Conservation (phyloP, 1,140 invertebrate genomes). For the Phymastichus coffea region DNA sequence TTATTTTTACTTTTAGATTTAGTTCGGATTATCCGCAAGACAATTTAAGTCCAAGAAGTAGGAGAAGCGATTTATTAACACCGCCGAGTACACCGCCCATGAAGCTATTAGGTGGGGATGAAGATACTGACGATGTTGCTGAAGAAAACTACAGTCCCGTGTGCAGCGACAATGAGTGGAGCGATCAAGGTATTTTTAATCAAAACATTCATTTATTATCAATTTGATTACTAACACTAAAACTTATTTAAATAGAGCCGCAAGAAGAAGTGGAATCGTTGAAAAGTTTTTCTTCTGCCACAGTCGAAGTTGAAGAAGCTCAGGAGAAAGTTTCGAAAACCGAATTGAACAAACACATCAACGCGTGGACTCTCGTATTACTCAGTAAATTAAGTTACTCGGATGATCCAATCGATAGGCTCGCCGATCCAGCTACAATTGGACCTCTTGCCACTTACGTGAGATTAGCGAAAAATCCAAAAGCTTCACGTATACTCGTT, state of each 20-base stretch:
- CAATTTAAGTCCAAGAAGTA: slow-evolving; percentile 47
- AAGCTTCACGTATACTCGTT: slow-evolving; percentile 40
- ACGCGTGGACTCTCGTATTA: slow-evolving; percentile 38
- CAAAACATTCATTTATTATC: background rate
- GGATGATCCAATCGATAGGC: slow-evolving; percentile 38
- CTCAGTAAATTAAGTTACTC: slow-evolving; percentile 41
- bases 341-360: slow-evolving; percentile 27
- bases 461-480: slow-evolving; percentile 36
- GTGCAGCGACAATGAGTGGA: slow-evolving; percentile 46
- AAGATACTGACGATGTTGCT: slow-evolving; percentile 35
- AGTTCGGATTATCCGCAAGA: slow-evolving; percentile 45
- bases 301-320: slow-evolving; percentile 30
- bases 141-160: slow-evolving; percentile 54
- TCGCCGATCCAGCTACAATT: slow-evolving; percentile 46
- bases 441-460: slow-evolving; percentile 45
- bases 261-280: slow-evolving; percentile 41
- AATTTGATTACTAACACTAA: background rate
- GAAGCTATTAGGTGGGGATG: slow-evolving; percentile 29
- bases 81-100: slow-evolving; percentile 46
- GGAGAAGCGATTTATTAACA: slow-evolving; percentile 42
- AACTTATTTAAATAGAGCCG: slow-evolving; percentile 27
- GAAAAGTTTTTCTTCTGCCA: slow-evolving; percentile 39
- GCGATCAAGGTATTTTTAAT: slow-evolving; percentile 33
- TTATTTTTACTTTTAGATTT: slow-evolving; percentile 34
- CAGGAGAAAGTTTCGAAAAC: slow-evolving; percentile 24